Base-by-base conservation (phyloP, 2,888 invertebrate genomes). In the Caenorhabditis doughertyi region DNA sequence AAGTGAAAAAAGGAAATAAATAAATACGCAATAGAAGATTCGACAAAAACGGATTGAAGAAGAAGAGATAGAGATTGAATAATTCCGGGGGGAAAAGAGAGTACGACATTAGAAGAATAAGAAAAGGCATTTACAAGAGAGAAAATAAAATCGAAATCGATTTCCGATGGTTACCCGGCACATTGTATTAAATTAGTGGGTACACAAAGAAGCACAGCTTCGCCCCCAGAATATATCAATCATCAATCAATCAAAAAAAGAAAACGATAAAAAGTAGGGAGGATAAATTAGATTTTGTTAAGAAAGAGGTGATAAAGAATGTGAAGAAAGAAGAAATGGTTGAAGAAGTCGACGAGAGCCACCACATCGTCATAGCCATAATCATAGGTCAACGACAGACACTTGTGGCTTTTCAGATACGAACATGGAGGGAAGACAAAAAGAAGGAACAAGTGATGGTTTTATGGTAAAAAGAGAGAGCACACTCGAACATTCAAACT, bases 101-200 rank as follows among this genome's bases (percentile, higher is more conserved):
- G 47, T 21, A 47, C 27, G 44, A 49, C 32, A 35, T 47, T 32
- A 58, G 18, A 42, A 25, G n/a, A 27, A 62, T 21, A 7, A 16
- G 27, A 32, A 49, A 29, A 44, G 27, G 42, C 42, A 16, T 29
- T 60, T 51, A 67, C 53, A 60, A 27, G 44, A 42, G 32, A 18
- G 27, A 60, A 32, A 21, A n/a, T n/a, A n/a, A n/a, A 29, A 55
- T 25, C 53, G 23, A 29, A 58, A 68, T 65, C 64, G 32, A 42
- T 11, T 55, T 62, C 64, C 25, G 74, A 68, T 51, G 76, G 68
- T 49, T 77, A 77, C 77, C 77, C 77, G 77, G 55, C 76, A 77
- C 53, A 60, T 77, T 68, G 77, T 77, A 77, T 77, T 68, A 77
- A 76, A 77, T 77, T 68, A 68, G 68, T 62, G 68, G 62, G 67